A percentile compares a stretch with the other conserved stretches of the same genome.
phyloP scores from a whole-genome alignment of 2,797 vertebrate genomes.

The Cetoscarus ocellatus region DNA sequence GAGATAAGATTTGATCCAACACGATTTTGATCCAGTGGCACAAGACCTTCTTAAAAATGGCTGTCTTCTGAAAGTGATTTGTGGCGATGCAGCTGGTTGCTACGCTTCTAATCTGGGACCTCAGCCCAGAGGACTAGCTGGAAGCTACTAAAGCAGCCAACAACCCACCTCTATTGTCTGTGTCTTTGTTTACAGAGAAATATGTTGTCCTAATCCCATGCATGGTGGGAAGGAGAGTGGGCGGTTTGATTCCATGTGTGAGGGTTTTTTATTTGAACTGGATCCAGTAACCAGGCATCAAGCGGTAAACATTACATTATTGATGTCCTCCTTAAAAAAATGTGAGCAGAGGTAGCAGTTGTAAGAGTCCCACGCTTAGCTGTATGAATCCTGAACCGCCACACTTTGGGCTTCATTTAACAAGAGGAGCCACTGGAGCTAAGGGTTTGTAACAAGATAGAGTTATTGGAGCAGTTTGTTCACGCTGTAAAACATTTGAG shows the following conservation, averaged over 20 bases:
- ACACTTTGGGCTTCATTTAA: conserved; percentile 13
- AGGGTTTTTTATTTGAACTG: conserved; percentile 54
- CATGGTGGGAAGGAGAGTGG: conserved; percentile 71
- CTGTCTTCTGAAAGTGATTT: conserved; percentile 36
- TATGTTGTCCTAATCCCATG: conserved; percentile 73
- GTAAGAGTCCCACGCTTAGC: conserved; percentile 50
- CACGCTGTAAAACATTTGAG: conserved; percentile 9
- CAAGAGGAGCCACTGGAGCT: background rate
- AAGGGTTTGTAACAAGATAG: conserved; percentile 1
- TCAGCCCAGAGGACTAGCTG: conserved; percentile 67
- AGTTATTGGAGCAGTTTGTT: background rate
- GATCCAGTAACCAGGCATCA: conserved; percentile 58
- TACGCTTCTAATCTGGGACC: conserved; percentile 66
- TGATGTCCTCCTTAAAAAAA: conserved; percentile 38
- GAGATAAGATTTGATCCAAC: background rate
- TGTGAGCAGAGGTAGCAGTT: conserved; percentile 37
- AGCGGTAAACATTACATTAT: conserved; percentile 62
- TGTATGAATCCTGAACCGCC: conserved; percentile 14
- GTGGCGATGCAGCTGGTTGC: conserved; percentile 40
- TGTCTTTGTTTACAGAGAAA: conserved; percentile 73
- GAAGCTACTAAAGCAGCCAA: conserved; percentile 61
- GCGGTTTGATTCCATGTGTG: conserved; percentile 64
- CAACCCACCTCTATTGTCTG: conserved; percentile 72
- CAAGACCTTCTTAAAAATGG: conserved; percentile 17
- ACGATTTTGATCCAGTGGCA: background rate